These are phyloP conservation scores for Aradophagus sp. DNA, from an alignment of 1,140 invertebrate genomes.

Conservation along the genomic window DNA sequence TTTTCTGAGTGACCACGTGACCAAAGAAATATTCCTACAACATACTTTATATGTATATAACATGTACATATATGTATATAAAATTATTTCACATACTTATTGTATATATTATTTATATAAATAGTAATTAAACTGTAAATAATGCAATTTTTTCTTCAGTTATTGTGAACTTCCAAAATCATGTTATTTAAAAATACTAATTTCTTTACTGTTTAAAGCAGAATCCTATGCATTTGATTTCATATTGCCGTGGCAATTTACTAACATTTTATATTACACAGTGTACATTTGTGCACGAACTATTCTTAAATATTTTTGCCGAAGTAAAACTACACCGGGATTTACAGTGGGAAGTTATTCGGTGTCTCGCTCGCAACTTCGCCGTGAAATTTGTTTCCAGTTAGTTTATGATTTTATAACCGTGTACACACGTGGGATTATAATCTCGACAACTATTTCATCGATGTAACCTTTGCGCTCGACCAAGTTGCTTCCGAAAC, in stretches of 20 bases:
- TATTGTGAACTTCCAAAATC: no score
- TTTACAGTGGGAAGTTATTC: slow-evolving; percentile 46
- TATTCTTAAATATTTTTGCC: slow-evolving; percentile 47
- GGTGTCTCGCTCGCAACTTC: slow-evolving; percentile 47
- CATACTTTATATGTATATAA: no score
- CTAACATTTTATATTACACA: slow-evolving; percentile 34
- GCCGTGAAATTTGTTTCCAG: slow-evolving; percentile 46
- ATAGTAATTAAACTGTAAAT: no score
- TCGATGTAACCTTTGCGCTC: slow-evolving; percentile 48
- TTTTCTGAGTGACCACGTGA: no score
- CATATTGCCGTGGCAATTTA: slow-evolving; percentile 17
- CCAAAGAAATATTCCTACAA: no score
- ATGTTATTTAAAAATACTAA: no score
- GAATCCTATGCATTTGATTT: slow-evolving; percentile 15
- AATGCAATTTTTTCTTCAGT: no score
- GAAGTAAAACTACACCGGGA: slow-evolving; percentile 25
- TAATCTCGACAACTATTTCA: slow-evolving; percentile 54
- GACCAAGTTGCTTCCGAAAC: slow-evolving; percentile 26
- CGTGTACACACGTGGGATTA: slow-evolving; percentile 48
- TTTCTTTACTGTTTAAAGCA: no score
- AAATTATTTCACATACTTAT: no score
- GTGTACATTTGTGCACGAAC: slow-evolving; percentile 32
- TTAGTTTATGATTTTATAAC: slow-evolving; percentile 54
- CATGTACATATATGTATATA: no score
- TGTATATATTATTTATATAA: no score